Base-by-base conservation (phyloP, 2,888 invertebrate species). In the Mystacides longicornis region DNA sequence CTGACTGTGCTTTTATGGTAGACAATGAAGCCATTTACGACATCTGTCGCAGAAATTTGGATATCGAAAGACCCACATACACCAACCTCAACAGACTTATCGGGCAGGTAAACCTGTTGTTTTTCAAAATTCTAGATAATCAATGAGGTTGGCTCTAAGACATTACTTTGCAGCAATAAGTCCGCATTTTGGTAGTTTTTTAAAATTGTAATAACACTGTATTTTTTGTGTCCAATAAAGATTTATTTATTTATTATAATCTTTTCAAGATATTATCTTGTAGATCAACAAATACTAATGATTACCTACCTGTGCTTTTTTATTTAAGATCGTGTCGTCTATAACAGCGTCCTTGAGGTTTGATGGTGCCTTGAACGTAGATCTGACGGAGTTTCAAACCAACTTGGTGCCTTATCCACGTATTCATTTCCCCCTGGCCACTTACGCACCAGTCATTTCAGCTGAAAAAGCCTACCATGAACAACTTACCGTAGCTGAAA, bases 391-490 rank as follows among this genome's bases (percentile, higher is more conserved):
- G 76, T 94, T 94, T 81, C 93, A 94, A 75, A 92, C 92, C 58
- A 91, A 91, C 74, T 75, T 92, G 78, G 92, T 94, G 65, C 95
- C 95, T 51, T 94, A 95, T 74, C 95, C 95, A 3, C 85, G 95
- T 65, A 95, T 95, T 67, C 94, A 95, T 71, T 95, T 95, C 81
- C 95, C 94, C 9, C 77, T 95, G 64, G 89, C 88, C 61, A 88
- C 94, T 2, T 93, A 93, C 69, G 92, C 93, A 19, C 93, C 93
- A 14, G 90, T 94, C 64, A 92, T 93, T 69, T 91, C 92, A 27
- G 89, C 93, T 1, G 93, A 93, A 71, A 93, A 93, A 71, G 93
- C 93, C 3, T 92, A 92, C 71, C 93, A 94, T 66, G 94, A 94
- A 69, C 92, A 93, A 68, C 78, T 93, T 60, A 87, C 91, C 0